These are phyloP conservation scores for Mnemiopsis leidyi DNA, from an alignment of 37 sponge, comb jelly and placozoan species.

Conservation along the genomic window DNA sequence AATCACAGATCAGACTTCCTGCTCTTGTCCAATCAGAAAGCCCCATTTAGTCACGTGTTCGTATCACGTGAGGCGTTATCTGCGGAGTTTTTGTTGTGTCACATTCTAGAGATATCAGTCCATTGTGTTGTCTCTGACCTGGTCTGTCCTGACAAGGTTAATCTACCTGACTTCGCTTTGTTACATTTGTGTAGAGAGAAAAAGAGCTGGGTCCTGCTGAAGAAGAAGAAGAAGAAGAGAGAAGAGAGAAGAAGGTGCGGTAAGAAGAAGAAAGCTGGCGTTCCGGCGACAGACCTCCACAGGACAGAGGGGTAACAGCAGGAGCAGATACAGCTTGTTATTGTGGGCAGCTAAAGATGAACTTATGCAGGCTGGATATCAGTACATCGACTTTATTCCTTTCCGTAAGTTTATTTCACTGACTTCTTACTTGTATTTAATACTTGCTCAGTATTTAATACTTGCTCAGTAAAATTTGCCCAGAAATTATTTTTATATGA, in stretches of 20 bases:
- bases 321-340: not conserved
- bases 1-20: not conserved
- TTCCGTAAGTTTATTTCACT: not conserved
- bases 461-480: no score
- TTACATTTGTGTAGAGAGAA: not conserved
- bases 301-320: not conserved
- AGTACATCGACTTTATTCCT: constrained; percentile 16
- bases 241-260: no score
- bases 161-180: no score
- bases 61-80: not conserved
- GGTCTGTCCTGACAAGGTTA: no score
- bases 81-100: not conserved
- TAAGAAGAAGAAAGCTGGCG: not conserved
- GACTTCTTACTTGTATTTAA: no score
- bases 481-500: no score
- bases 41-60: not conserved
- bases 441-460: no score
- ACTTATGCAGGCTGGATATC: constrained; percentile 22
- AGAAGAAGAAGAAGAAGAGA: not conserved
- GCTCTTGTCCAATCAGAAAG: not conserved
- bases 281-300: not conserved
- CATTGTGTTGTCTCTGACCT: no score
- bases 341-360: constrained; percentile 42
- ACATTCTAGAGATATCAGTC: not conserved
- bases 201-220: no score